These are phyloP conservation scores for Melipona beecheii DNA, from an alignment of 2,888 invertebrate genomes.

Conservation along the genomic window DNA sequence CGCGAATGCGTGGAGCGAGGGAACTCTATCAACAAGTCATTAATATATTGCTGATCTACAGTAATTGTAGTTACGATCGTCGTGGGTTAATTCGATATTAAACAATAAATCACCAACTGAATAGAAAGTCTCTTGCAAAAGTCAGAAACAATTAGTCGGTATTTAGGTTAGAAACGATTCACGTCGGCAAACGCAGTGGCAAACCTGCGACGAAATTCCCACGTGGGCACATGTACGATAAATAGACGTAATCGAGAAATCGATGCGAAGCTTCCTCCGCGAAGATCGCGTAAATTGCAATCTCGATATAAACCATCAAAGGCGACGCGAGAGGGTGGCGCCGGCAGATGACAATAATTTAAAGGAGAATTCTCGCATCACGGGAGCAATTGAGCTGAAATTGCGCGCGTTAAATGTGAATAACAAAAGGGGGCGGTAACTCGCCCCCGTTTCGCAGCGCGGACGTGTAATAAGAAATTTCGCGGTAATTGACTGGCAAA, in stretches of 20 bases:
- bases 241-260: not conserved
- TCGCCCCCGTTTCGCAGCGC: no score
- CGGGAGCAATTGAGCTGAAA: constrained; percentile 3
- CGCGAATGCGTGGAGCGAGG: no score
- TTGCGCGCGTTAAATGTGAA: constrained; percentile 5
- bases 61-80: not conserved
- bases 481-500: constrained; percentile 32
- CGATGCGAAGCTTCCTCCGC: not conserved
- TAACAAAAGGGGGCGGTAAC: constrained; percentile 1
- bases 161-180: not conserved
- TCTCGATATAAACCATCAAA: not conserved
- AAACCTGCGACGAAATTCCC: not conserved
- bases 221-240: no score
- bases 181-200: not conserved
- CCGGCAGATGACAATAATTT: not conserved
- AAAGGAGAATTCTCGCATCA: constrained; percentile 11
- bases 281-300: not conserved
- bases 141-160: not conserved
- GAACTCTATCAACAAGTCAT: not conserved
- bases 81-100: not conserved
- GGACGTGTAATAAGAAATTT: constrained; percentile 36
- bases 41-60: not conserved
- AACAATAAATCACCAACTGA: not conserved
- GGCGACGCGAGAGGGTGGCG: not conserved
- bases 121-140: not conserved